Percentiles rank a stretch among this genome's conserved stretches.
Conservation (phyloP, 2,797 vertebrate genomes). For the Lepilemur septentrionalis region DNA sequence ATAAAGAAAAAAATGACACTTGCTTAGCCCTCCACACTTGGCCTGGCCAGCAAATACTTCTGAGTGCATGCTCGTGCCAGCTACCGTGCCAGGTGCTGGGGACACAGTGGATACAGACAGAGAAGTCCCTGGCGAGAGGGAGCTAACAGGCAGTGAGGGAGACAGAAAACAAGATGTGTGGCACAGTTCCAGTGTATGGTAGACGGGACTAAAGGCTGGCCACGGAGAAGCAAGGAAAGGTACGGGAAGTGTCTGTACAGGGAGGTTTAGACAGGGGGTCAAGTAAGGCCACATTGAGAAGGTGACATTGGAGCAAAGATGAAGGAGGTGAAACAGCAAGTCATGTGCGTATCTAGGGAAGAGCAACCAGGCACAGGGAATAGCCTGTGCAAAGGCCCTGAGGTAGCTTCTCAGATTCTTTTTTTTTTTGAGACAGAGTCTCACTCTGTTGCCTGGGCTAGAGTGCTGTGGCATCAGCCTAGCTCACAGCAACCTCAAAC, state of each 20-base stretch:
- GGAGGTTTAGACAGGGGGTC: background rate
- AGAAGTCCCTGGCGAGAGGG: background rate
- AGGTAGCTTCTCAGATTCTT: background rate
- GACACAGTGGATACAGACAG: background rate
- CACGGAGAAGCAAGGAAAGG: background rate
- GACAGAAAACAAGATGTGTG: background rate
- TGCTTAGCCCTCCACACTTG: background rate
- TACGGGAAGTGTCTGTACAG: background rate
- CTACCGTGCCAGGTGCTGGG: background rate
- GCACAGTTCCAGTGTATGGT: background rate
- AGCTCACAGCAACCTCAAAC: too few species aligned
- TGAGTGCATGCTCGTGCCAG: background rate
- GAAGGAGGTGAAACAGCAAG: background rate
- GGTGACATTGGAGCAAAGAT: background rate
- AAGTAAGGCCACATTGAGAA: background rate
- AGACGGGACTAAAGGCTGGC: background rate
- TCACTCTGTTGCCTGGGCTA: too few species aligned
- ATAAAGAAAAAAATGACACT: background rate
- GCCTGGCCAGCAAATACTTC: background rate
- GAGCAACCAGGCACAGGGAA: background rate
- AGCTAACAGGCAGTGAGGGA: background rate
- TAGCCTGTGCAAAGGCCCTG: background rate
- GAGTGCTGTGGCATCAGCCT: too few species aligned
- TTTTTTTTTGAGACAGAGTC: too few species aligned
- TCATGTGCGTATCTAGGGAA: background rate